Percentiles rank a stretch among this genome's conserved stretches.
phyloP scores from a whole-genome alignment of 1,140 invertebrate genomes.

The Aphis gossypii region DNA sequence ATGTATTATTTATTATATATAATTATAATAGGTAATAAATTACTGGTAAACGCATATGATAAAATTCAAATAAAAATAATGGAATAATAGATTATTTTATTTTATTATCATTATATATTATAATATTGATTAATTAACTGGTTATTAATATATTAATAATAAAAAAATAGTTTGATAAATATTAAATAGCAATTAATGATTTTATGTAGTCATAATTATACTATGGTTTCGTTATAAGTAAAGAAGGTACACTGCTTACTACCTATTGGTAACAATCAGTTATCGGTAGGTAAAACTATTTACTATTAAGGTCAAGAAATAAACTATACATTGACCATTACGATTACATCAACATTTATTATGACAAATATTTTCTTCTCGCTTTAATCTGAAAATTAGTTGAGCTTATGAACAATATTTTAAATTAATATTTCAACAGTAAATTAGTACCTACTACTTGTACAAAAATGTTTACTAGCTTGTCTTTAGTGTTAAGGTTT shows the following conservation, averaged over 20 bases:
- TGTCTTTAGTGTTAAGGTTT: background rate
- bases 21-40: background rate
- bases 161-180: background rate
- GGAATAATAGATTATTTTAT: background rate
- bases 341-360: background rate
- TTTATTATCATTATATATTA: background rate
- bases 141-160: background rate
- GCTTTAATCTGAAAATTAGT: background rate
- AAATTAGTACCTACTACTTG: background rate
- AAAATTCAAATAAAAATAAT: too few relatives aligned
- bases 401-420: background rate
- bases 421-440: background rate
- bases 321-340: background rate
- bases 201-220: background rate
- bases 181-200: background rate
- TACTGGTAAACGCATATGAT: too few relatives aligned
- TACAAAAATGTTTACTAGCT: background rate
- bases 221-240: background rate
- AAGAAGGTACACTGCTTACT: background rate
- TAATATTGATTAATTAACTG: background rate
- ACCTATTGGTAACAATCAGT: background rate
- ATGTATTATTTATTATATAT: background rate
- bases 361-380: background rate
- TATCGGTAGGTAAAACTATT: background rate
- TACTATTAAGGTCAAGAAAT: background rate